These are phyloP conservation scores for Orchesella cincta DNA, from an alignment of 1,140 invertebrate species.

Conservation along the genomic window DNA sequence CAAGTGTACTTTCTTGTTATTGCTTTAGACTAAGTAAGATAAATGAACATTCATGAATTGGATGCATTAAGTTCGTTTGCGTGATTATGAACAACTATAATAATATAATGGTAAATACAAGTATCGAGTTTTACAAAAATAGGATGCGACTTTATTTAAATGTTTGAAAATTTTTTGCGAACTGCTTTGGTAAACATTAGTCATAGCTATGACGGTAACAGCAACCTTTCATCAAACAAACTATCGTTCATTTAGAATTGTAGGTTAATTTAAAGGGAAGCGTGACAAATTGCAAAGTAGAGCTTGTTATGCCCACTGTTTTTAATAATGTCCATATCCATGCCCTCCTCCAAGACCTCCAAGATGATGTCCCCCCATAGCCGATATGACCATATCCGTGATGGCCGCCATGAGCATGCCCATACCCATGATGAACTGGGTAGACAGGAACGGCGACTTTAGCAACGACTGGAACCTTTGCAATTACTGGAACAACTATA, in stretches of 20 bases:
- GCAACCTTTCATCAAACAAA: neutral
- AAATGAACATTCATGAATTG: too few species aligned
- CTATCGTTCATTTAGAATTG: neutral
- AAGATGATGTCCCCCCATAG: neutral
- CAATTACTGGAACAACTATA: conserved; percentile 46
- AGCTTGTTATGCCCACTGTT: neutral
- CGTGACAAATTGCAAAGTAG: neutral
- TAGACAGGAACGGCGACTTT: conserved; percentile 25
- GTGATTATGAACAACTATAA: too few species aligned
- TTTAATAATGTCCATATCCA: conserved; percentile 26
- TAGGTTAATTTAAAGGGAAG: neutral
- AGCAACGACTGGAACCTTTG: conserved; percentile 38
- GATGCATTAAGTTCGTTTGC: too few species aligned
- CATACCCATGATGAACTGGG: conserved; percentile 28
- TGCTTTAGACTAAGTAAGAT: too few species aligned
- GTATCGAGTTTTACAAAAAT: too few species aligned
- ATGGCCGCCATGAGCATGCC: conserved; percentile 29
- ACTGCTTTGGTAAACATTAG: too few species aligned
- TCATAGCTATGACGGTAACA: too few species aligned
- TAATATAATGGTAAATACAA: too few species aligned
- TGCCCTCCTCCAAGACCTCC: conserved; percentile 39
- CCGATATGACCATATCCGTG: conserved; percentile 28
- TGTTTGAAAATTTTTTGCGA: too few species aligned
- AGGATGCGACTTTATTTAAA: too few species aligned
- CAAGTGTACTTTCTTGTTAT: too few species aligned